Base-by-base conservation (phyloP, 2,888 invertebrate genomes). In the Dynastes hyllus region DNA sequence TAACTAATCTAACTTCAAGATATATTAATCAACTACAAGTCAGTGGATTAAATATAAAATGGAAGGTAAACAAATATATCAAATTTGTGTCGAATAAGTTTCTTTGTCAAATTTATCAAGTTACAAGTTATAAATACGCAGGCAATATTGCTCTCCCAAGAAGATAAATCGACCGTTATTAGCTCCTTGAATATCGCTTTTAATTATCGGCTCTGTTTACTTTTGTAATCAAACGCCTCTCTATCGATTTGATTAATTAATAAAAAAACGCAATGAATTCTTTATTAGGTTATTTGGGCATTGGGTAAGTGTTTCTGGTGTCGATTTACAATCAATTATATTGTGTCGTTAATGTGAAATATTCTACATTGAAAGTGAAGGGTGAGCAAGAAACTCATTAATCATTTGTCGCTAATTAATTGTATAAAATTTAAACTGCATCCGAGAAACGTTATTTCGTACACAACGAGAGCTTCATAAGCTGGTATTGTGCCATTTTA, bases 141-240 rank as follows among this genome's bases (percentile, higher is more conserved):
- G 5, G 40, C 45, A 67, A 45, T 67, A 45, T 67, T 67, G 22
- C 45, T 45, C 45, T 67, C 40, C 40, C 45, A 37, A 37, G 45
- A 67, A 40, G 45, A 45, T 40, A 45, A 67, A 22, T 45, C 45
- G 66, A 67, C 45, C 40, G 66, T 11, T 65, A 65, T 73, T 40
- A 40, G 3, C 73, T 22, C 61, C 73, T 75, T 75, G 55, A 63
- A 61, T 75, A 75, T 75, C 61, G 55, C 27, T 75, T 75, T 63
- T 75, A 75, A 75, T 75, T 75, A 75, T 75, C 73, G 61, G 6
- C n/a, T 45, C 5, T 75, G 73, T 75, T 75, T 75, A 61, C 58
- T 22, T 32, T 63, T 63, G 73, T 75, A 75, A 75, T 75, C 61
- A 61, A 75, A 27, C 55, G 13, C 61, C n/a, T 8, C 13, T n/a